A percentile compares a stretch with the other conserved stretches of the same genome.
Evolutionary conservation across 2,113 vertebrate species (phyloP).

Genomic region (Sula dactylatra): DNA sequence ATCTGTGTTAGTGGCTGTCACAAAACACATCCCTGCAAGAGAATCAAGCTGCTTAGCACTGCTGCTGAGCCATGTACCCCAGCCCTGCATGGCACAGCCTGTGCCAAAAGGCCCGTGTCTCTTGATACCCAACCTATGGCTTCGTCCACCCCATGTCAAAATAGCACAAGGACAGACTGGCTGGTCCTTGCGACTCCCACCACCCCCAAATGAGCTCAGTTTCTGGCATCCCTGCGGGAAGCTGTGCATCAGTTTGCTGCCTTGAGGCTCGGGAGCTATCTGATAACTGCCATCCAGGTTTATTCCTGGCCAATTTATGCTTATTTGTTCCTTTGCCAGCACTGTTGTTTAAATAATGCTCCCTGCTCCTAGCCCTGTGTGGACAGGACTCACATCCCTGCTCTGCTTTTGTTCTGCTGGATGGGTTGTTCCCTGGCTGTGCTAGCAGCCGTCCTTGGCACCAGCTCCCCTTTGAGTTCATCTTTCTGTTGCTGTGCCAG

Average conservation of each 20-base stretch:
- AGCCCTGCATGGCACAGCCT: neutral
- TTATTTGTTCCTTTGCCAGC: neutral
- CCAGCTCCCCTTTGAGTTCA: neutral
- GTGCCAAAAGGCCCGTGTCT: neutral
- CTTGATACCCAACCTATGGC: neutral
- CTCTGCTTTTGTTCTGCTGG: neutral
- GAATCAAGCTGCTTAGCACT: neutral
- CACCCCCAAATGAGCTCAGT: neutral
- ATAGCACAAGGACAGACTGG: neutral
- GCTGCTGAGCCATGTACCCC: neutral
- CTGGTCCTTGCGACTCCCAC: neutral
- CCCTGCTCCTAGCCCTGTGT: neutral
- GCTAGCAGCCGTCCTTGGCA: neutral
- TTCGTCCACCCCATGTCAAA: neutral
- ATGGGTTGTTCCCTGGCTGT: neutral
- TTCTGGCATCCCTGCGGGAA: neutral
- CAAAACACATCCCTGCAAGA: neutral
- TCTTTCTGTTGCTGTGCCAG: neutral
- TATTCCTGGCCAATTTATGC: neutral
- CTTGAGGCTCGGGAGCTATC: neutral
- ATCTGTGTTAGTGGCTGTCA: neutral
- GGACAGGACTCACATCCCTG: fast-evolving
- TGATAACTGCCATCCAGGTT: neutral
- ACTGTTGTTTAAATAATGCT: neutral
- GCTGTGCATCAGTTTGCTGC: neutral